Evolutionary conservation across 30 jellyfish, hydroid and myxozoan species (phyloP).

Genomic region (Cassiopea andromeda): DNA sequence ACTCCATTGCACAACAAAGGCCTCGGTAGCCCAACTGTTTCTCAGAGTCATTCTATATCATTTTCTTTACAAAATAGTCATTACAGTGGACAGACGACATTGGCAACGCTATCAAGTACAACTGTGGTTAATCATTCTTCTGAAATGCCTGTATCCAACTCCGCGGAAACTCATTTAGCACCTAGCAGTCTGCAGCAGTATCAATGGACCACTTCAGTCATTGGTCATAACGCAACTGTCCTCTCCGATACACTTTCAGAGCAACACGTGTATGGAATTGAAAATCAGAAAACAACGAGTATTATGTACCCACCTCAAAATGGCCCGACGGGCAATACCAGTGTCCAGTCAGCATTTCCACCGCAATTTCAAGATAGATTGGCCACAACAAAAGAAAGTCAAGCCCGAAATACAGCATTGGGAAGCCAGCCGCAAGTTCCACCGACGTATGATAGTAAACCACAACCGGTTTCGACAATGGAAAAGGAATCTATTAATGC

Average conservation of each 20-base stretch:
- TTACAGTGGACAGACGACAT: constrained; percentile 10
- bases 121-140: constrained; percentile 13
- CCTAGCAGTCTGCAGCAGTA: constrained; percentile 32
- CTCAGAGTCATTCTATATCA: constrained; percentile 10
- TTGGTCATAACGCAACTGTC: constrained; percentile 2
- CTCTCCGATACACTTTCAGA: neutral
- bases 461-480: neutral
- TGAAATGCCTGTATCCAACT: neutral
- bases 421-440: constrained; percentile 43
- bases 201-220: constrained; percentile 31
- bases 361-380: constrained; percentile 5
- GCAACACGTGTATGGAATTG: neutral
- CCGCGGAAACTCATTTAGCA: constrained; percentile 24
- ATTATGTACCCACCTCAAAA: constrained; percentile 31
- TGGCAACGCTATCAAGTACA: constrained; percentile 20
- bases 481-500: neutral
- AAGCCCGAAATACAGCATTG: neutral
- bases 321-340: neutral
- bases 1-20: constrained; percentile 2
- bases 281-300: constrained; percentile 3
- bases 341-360: neutral
- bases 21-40: constrained; percentile 34
- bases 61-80: neutral
- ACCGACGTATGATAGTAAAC: constrained; percentile 8
- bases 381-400: neutral